Conservation (phyloP, 2,888 invertebrate species). For the Leptothorax acervorum region DNA sequence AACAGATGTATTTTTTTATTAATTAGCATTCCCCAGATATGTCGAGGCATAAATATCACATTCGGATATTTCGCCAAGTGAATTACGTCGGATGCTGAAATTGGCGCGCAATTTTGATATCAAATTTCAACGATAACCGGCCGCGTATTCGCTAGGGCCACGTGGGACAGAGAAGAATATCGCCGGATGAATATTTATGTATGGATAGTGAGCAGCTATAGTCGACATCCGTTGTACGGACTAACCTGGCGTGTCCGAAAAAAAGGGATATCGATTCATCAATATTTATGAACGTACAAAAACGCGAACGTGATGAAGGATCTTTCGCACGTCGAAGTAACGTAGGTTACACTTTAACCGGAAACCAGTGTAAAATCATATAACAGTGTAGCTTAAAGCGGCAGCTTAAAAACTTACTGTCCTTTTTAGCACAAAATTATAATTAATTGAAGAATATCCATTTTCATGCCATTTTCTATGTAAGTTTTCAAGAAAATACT, state of each 20-base stretch:
- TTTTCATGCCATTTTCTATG: not conserved
- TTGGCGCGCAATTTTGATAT: constrained; percentile 48
- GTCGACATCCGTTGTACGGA: constrained; percentile 42
- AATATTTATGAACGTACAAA: constrained; percentile 45
- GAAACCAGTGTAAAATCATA: constrained; percentile 36
- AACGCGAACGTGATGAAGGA: constrained; percentile 32
- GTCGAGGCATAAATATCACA: constrained; percentile 15
- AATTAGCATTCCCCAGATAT: not conserved
- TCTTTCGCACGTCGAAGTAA: constrained; percentile 35
- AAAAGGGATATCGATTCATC: constrained; percentile 47
- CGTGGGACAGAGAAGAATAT: constrained; percentile 35
- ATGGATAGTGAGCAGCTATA: constrained; percentile 41
- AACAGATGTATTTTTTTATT: constrained; percentile 5
- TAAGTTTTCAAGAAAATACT: not conserved
- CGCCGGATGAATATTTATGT: constrained; percentile 48
- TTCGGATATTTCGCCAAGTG: constrained; percentile 13
- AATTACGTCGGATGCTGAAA: constrained; percentile 18
- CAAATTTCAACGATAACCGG: constrained; percentile 44
- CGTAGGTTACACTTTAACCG: constrained; percentile 33
- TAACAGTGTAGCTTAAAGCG: not conserved
- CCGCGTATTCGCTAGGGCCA: not conserved
- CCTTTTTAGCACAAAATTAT: not conserved
- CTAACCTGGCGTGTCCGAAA: constrained; percentile 30
- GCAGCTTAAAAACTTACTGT: not conserved
- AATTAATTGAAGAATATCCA: not conserved